These are phyloP conservation scores for Cyphomyrus discorhynchus DNA, from an alignment of 2,113 vertebrate species.

Conservation along the genomic window DNA sequence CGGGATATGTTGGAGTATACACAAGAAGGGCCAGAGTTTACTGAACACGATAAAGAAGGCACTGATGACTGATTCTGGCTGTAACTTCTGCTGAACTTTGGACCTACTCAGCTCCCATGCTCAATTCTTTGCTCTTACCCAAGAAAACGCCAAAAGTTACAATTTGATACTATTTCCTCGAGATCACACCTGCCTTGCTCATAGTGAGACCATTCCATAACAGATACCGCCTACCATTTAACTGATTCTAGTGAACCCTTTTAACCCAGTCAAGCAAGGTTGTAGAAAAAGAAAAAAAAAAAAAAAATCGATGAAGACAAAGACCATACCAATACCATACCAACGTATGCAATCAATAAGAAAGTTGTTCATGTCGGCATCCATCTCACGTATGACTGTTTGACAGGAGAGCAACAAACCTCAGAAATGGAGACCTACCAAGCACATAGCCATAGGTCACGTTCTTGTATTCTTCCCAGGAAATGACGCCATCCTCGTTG, in stretches of 20 bases:
- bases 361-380: slow-evolving; percentile 67
- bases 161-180: slow-evolving; percentile 79
- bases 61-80: not conserved
- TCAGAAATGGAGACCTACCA: slow-evolving; percentile 56
- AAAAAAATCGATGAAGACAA: too few relatives aligned
- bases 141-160: slow-evolving; percentile 72
- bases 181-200: slow-evolving; percentile 65
- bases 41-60: not conserved
- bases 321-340: too few relatives aligned
- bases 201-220: slow-evolving; percentile 71
- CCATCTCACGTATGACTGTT: slow-evolving; percentile 72
- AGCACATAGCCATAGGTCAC: slow-evolving; percentile 73
- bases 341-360: slow-evolving; percentile 63
- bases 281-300: too few relatives aligned
- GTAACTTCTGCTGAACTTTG: not conserved
- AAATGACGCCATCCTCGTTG: slow-evolving; percentile 71
- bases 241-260: slow-evolving; percentile 65
- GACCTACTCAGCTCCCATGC: not conserved
- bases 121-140: slow-evolving; percentile 56
- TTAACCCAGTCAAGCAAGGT: slow-evolving; percentile 69
- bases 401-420: slow-evolving; percentile 52
- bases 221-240: slow-evolving; percentile 62
- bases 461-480: slow-evolving; percentile 78
- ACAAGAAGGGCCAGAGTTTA: not conserved
- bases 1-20: not conserved